phyloP scores from a whole-genome alignment of 2,888 invertebrate genomes.

The Hypsopygia costalis region DNA sequence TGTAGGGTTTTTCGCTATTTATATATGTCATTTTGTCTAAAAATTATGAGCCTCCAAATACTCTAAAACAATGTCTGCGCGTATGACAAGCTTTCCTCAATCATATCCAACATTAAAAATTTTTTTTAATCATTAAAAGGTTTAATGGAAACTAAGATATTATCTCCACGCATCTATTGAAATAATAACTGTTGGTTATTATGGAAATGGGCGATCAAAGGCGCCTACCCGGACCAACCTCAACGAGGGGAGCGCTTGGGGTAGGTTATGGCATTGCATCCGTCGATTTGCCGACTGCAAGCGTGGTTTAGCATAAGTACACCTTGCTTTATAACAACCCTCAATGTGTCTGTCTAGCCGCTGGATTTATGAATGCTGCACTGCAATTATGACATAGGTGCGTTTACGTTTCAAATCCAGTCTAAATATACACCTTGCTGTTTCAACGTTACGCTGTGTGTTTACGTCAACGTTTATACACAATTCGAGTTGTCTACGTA shows the following conservation, averaged over 20 bases:
- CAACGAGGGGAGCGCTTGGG: slow-evolving; percentile 69
- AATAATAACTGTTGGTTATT: slow-evolving; percentile 46
- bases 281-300: slow-evolving; percentile 63
- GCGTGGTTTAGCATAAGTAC: slow-evolving; percentile 70
- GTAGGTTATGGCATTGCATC: slow-evolving; percentile 75
- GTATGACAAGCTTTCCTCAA: too few species aligned
- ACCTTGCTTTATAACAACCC: slow-evolving; percentile 47
- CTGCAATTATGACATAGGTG: slow-evolving; percentile 59
- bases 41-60: too few species aligned
- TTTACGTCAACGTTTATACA: slow-evolving; percentile 4
- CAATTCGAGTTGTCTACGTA: slow-evolving; percentile 24
- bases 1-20: too few species aligned
- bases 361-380: slow-evolving; percentile 63
- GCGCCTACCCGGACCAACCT: slow-evolving; percentile 52
- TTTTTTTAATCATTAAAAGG: too few species aligned
- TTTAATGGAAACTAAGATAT: slow-evolving; percentile 20
- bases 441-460: not conserved
- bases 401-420: slow-evolving; percentile 2
- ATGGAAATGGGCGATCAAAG: slow-evolving; percentile 67
- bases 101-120: too few species aligned
- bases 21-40: too few species aligned
- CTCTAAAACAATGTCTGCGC: too few species aligned
- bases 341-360: slow-evolving; percentile 64
- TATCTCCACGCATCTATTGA: slow-evolving; percentile 27
- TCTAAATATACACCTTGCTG: slow-evolving; percentile 2